Evolutionary conservation across 2,888 invertebrate species (phyloP).

Genomic region (Harpalus rubripes): DNA sequence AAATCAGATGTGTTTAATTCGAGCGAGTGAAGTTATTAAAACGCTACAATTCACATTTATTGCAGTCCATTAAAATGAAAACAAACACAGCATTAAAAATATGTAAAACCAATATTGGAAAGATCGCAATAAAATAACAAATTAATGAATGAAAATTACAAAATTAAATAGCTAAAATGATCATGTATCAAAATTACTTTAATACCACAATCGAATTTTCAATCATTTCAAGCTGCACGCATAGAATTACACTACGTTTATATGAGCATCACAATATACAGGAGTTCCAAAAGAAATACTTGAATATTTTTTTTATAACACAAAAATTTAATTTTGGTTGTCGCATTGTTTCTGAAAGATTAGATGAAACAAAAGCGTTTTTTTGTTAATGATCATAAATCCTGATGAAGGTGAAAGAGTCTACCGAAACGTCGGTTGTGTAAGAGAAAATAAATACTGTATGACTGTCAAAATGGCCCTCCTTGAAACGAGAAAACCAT

Average conservation of each 20-base stretch:
- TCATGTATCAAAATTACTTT: slow-evolving; percentile 52
- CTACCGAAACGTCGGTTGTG: too few species aligned
- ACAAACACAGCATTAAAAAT: slow-evolving; percentile 51
- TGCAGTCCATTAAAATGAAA: slow-evolving; percentile 47
- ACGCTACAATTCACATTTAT: slow-evolving; percentile 40
- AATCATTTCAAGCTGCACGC: slow-evolving; percentile 24
- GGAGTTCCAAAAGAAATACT: background rate
- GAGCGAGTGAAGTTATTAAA: slow-evolving; percentile 22
- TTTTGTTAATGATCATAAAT: too few species aligned
- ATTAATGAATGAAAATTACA: slow-evolving; percentile 55
- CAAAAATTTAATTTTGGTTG: background rate
- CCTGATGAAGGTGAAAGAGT: too few species aligned
- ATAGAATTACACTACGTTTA: background rate
- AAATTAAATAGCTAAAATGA: slow-evolving; percentile 53
- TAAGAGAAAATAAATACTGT: too few species aligned
- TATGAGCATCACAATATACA: background rate
- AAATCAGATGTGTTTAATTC: background rate
- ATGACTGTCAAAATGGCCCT: too few species aligned
- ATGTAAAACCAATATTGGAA: slow-evolving; percentile 51
- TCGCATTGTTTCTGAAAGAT: too few species aligned
- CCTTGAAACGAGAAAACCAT: too few species aligned
- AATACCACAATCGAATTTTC: slow-evolving; percentile 47
- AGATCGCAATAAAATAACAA: slow-evolving; percentile 51
- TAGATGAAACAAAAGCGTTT: too few species aligned
- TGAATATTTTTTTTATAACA: background rate